Base-by-base conservation (phyloP, 2,113 vertebrate genomes). In the Sceloporus tristichus region DNA sequence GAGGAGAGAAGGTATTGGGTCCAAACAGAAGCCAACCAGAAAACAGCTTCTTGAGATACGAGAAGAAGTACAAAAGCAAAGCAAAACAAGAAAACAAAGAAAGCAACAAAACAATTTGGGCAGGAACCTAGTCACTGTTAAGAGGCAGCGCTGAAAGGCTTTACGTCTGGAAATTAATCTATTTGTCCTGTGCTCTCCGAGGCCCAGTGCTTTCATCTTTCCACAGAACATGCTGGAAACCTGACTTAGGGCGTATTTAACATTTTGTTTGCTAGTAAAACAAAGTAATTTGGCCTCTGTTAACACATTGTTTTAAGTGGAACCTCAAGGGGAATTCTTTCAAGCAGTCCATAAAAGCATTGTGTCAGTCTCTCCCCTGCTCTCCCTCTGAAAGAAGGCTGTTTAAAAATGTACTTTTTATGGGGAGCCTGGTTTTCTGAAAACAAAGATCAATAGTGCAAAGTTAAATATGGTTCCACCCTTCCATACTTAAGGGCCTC, bases 241-340 rank as follows among this genome's bases (percentile, higher is more conserved):
- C 89, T 95, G 91, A 96, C 96, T 95, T 91, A 92, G 90, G 95
- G 96, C 95, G 29, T 5, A 92, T 90, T 95, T 95, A 95, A 95
- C 94, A 95, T 96, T 95, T 95, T 93, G 94, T 93, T 96, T 96
- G 93, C 95, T 92, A 94, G 94, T 96, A 96, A 96, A 97, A 95
- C 95, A 96, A 96, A 96, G 93, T 92, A 95, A 96, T 96, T 95
- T 94, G 94, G 95, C 95, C 95, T 93, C 95, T 93, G 94, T 95
- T 92, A 92, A 91, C 92, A 95, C 95, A 95, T 95, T 96, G 92
- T 94, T 96, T 96, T 97, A 96, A 97, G 92, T 95, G 95, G 93
- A 96, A 96, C 94, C 96, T 96, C 93, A 94, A 95, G 96, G 48
- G 94, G 95, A 94, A 93, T 94, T 93, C 93, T 96, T 95, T 91